Evolutionary conservation across 2,113 vertebrate genomes (phyloP).

Genomic region (Dromaius novaehollandiae): DNA sequence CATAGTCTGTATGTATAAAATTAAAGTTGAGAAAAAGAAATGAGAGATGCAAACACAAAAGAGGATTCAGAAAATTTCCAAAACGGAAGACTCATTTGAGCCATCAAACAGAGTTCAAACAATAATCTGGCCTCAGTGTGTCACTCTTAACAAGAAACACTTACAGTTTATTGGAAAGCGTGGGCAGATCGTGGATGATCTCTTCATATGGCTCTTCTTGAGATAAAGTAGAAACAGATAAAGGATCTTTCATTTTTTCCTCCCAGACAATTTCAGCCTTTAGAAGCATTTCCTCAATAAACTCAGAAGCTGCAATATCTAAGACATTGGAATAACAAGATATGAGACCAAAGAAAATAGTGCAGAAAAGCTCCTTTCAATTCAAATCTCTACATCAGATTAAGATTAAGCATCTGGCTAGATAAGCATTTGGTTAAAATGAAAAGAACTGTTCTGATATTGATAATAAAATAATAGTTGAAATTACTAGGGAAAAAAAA

Average conservation of each 20-base stretch:
- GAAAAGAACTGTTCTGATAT: background rate
- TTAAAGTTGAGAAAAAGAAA: background rate
- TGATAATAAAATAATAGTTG: background rate
- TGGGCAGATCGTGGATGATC: slow-evolving; percentile 77
- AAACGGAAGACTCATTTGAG: background rate
- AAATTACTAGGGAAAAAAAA: background rate
- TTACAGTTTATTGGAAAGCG: slow-evolving; percentile 87
- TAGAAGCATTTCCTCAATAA: slow-evolving; percentile 86
- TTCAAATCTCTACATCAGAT: background rate
- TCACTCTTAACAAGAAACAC: background rate
- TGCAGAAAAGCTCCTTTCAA: background rate
- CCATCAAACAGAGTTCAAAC: background rate
- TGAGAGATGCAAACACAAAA: background rate
- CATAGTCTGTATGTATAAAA: background rate
- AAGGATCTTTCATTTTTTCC: slow-evolving; percentile 77
- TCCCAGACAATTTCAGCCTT: slow-evolving; percentile 88
- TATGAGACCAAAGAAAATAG: background rate
- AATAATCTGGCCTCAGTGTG: background rate
- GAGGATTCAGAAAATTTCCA: background rate
- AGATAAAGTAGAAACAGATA: slow-evolving; percentile 52
- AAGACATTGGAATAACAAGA: background rate
- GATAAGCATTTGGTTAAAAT: background rate
- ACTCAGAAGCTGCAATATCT: slow-evolving; percentile 88
- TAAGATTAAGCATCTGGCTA: background rate
- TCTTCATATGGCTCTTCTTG: slow-evolving; percentile 85